These are phyloP conservation scores for Melanocharis versteri DNA, from an alignment of 2,113 vertebrate species.

Conservation along the genomic window DNA sequence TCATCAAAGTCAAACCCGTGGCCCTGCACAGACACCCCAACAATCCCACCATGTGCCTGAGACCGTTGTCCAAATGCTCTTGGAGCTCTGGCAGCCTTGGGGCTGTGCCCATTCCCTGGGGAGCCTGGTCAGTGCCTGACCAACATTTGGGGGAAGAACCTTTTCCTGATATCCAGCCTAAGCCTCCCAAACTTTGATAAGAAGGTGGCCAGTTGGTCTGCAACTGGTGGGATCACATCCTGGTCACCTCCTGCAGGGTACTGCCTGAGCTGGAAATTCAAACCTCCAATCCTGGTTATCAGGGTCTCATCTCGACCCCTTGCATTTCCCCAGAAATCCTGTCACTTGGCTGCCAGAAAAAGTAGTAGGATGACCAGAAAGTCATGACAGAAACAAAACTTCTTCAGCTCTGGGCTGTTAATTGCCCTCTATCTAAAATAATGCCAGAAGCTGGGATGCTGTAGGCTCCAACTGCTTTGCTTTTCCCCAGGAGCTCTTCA, in stretches of 20 bases:
- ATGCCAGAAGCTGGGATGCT: neutral
- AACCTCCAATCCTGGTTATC: neutral
- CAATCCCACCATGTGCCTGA: neutral
- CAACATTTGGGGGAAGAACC: neutral
- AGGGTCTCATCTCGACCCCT: neutral
- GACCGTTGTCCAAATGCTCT: fast-evolving
- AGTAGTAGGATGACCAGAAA: neutral
- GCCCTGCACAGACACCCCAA: neutral
- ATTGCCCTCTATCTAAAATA: neutral
- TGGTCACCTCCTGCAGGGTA: neutral
- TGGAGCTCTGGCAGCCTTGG: neutral
- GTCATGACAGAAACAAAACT: neutral
- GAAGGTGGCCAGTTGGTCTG: neutral
- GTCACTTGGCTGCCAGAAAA: neutral
- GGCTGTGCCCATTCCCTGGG: neutral
- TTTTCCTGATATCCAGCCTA: neutral
- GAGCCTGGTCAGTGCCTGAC: neutral
- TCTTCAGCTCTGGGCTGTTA: neutral
- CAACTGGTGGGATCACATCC: neutral
- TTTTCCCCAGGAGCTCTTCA: neutral
- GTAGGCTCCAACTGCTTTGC: neutral
- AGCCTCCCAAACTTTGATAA: neutral
- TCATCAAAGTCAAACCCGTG: neutral
- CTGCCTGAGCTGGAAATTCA: neutral
- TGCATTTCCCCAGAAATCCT: neutral